Evolutionary conservation across 2,113 vertebrate genomes (phyloP).

Genomic region (Procavia capensis): DNA sequence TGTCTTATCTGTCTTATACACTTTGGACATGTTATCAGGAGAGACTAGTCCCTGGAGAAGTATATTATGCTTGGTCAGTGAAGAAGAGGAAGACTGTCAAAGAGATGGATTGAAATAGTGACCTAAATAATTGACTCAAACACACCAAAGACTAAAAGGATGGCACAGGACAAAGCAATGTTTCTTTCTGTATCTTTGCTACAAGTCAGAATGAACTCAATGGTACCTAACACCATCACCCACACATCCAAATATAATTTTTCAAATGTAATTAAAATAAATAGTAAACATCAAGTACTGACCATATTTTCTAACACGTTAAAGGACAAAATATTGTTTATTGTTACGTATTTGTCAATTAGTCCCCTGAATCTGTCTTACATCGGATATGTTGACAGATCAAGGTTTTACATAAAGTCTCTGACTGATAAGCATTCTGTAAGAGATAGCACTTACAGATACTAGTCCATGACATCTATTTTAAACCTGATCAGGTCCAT

Average conservation of each 20-base stretch:
- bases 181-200: no score
- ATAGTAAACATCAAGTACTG: neutral
- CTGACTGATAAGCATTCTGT: neutral
- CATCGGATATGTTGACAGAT: neutral
- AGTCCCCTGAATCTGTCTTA: neutral
- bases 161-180: no score
- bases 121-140: no score
- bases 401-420: neutral
- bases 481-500: neutral
- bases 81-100: no score
- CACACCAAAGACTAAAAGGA: no score
- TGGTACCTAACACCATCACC: no score
- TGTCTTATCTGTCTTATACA: no score
- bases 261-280: neutral
- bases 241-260: neutral
- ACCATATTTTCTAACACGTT: neutral
- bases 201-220: no score
- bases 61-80: no score
- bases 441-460: neutral
- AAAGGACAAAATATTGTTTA: neutral
- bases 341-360: neutral
- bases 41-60: no score
- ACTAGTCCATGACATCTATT: neutral
- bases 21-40: no score
- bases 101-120: no score